Percentiles rank a stretch among this genome's conserved stretches.
These are phyloP conservation scores for Aegotheles bennettii DNA, from an alignment of 2,113 vertebrate species.

Conservation along the genomic window DNA sequence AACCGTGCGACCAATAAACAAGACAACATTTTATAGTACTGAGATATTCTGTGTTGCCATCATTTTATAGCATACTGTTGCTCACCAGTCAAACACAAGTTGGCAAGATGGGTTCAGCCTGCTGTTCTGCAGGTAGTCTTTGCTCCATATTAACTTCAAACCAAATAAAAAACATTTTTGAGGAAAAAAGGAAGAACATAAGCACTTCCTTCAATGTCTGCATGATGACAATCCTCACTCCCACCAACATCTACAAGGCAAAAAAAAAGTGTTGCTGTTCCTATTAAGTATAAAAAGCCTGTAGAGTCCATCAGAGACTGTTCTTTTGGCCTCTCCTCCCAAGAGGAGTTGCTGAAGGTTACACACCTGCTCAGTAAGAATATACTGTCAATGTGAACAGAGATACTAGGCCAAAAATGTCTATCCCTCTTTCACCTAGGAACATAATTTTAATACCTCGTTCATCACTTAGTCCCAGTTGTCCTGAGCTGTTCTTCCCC, in stretches of 20 bases:
- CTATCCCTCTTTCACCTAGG: background rate
- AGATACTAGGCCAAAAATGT: background rate
- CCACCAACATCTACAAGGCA: background rate
- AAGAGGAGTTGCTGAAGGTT: background rate
- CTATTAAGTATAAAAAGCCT: background rate
- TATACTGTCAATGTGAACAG: background rate
- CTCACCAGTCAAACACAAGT: background rate
- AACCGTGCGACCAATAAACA: background rate
- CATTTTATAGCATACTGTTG: background rate
- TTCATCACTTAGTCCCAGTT: conserved; percentile 90
- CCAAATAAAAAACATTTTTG: background rate
- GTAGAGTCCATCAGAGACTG: background rate
- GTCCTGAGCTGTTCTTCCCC: conserved; percentile 91
- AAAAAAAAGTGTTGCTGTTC: background rate
- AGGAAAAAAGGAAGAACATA: background rate
- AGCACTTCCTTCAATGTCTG: background rate
- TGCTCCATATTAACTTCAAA: background rate
- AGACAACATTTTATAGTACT: background rate
- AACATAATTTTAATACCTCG: conserved; percentile 28
- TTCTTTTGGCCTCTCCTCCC: background rate
- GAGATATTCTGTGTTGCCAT: background rate
- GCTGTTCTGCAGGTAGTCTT: background rate
- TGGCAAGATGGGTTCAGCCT: background rate
- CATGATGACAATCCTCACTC: background rate
- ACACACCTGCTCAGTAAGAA: background rate